Evolutionary conservation across 2,113 vertebrate species (phyloP).

Genomic region (Rhinoptilus africanus): DNA sequence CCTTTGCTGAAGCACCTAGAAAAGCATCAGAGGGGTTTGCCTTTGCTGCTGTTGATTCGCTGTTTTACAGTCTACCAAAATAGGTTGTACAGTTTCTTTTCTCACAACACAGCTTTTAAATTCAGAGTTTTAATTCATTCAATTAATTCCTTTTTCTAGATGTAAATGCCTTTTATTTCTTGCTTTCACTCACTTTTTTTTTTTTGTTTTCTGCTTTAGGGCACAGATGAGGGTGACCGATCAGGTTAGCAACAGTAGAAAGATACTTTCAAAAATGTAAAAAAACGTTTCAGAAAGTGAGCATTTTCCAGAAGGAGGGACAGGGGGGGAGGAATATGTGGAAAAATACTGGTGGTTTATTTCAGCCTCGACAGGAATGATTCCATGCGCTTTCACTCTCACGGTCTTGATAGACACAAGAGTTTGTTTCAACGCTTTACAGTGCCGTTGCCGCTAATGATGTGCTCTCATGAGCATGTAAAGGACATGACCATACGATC

Average conservation of each 20-base stretch:
- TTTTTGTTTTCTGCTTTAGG: background rate
- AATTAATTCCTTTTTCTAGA: background rate
- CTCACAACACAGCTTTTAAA: background rate
- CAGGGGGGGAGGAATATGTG: fast-evolving
- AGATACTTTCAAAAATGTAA: background rate
- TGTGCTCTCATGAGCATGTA: fast-evolving
- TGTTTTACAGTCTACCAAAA: background rate
- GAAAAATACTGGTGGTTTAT: background rate
- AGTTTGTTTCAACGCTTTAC: background rate
- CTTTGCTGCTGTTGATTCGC: background rate
- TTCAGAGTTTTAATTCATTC: background rate
- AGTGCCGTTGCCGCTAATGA: fast-evolving
- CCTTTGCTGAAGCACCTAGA: background rate
- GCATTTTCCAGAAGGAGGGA: background rate
- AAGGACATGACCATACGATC: fast-evolving
- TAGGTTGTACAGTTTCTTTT: background rate
- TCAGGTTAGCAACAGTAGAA: background rate
- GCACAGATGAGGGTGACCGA: background rate
- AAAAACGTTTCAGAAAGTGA: background rate
- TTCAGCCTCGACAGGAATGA: background rate
- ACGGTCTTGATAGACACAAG: background rate
- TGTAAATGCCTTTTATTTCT: background rate
- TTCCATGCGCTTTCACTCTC: background rate
- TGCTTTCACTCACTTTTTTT: background rate
- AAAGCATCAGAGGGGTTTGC: background rate